A percentile compares a stretch with the other conserved stretches of the same genome.
phyloP scores from a whole-genome alignment of 1,140 invertebrate genomes.

The Probaryconus sp. region DNA sequence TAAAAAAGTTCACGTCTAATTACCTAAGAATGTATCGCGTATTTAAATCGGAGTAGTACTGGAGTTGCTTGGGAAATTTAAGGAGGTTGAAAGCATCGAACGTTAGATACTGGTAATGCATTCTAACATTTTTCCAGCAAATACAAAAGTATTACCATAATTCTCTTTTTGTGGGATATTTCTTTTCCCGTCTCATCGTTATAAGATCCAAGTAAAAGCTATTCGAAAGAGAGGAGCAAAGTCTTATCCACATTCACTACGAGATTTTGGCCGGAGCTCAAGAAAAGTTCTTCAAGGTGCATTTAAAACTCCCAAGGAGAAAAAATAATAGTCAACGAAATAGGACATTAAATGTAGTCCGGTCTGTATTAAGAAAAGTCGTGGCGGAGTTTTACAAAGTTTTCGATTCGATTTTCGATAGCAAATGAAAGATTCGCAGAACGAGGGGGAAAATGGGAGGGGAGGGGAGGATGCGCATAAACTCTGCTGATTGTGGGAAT shows the following conservation, averaged over 20 bases:
- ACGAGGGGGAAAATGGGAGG: too few relatives aligned
- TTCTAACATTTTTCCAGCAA: slow-evolving; percentile 26
- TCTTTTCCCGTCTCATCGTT: slow-evolving; percentile 3
- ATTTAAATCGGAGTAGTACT: too few relatives aligned
- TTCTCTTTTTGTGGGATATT: slow-evolving; percentile 29
- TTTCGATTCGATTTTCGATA: slow-evolving; percentile 53
- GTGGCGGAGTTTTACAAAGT: slow-evolving; percentile 43
- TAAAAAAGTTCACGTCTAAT: too few relatives aligned
- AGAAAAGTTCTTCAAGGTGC: slow-evolving; percentile 50
- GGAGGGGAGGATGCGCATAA: slow-evolving; percentile 21
- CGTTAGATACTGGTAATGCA: slow-evolving; percentile 30
- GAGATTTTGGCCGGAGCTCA: slow-evolving; percentile 61
- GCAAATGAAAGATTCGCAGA: slow-evolving; percentile 37
- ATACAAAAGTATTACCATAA: slow-evolving; percentile 47
- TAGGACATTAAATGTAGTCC: slow-evolving; percentile 58
- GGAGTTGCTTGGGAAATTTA: too few relatives aligned
- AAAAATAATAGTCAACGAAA: slow-evolving; percentile 62
- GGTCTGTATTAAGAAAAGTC: slow-evolving; percentile 57
- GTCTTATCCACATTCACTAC: slow-evolving; percentile 63
- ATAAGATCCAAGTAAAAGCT: slow-evolving; percentile 40
- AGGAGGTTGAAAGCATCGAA: slow-evolving; percentile 6
- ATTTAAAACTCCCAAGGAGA: slow-evolving; percentile 52
- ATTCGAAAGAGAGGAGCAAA: slow-evolving; percentile 49
- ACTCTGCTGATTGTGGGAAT: slow-evolving; percentile 30
- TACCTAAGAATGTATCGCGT: too few relatives aligned